phyloP scores from a whole-genome alignment of 2,113 vertebrate species.

The Vulpes ferrilata region DNA sequence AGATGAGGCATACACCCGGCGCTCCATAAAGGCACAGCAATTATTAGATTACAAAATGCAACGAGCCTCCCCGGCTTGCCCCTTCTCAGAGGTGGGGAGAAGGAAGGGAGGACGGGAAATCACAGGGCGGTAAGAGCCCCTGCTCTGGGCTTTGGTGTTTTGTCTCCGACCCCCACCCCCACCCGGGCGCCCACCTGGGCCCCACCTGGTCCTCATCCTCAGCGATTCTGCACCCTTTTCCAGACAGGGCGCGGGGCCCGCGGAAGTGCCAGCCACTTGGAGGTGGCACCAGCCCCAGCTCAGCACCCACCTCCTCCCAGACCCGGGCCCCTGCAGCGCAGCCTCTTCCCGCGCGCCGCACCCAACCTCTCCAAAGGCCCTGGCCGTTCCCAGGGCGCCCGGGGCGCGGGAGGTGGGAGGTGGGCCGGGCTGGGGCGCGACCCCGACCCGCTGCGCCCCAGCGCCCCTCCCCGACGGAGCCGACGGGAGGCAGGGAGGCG shows the following conservation, averaged over 20 bases:
- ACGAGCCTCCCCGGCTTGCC: accelerated
- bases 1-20: accelerated
- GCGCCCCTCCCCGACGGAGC: not conserved
- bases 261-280: not conserved
- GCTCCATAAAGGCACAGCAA: not conserved
- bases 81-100: not conserved
- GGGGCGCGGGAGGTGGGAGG: not conserved
- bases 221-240: not conserved
- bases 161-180: not conserved
- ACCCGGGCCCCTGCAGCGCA: too few species aligned
- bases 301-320: not conserved
- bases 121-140: accelerated
- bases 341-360: not conserved
- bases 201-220: accelerated
- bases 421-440: not conserved
- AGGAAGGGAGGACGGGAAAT: not conserved
- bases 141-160: accelerated
- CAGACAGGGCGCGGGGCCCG: not conserved
- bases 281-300: not conserved
- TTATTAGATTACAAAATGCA: too few species aligned
- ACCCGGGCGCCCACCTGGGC: too few species aligned
- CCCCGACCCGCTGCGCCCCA: not conserved
- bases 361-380: not conserved
- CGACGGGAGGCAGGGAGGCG: not conserved
- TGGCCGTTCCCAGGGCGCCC: not conserved